Evolutionary conservation across 1,140 invertebrate genomes (phyloP), one percentile per base, ranked within the genome.

Genomic region (Teleopsis dalmanni): DNA sequence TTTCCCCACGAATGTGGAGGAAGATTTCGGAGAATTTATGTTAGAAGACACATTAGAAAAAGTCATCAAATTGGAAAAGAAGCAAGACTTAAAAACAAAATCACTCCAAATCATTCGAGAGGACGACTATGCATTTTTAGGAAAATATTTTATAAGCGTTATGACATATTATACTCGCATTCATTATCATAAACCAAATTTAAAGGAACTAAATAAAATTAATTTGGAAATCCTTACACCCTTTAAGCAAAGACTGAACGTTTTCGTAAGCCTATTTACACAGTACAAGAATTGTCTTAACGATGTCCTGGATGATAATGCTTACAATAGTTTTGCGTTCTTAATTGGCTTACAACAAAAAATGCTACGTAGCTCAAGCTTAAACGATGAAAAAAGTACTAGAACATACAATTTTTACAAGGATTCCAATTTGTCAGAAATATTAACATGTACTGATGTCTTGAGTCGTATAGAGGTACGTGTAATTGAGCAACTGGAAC

Each of bases 401-500:
- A 11, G 23, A 2, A 18, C n/a, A 9, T 69, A 68, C 46, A 85
- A 98, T 71, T 91, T 96, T 60, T 98, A 99, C 65, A 81, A 80
- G 54, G 88, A 94, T 55, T 69, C 85, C 1, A 88, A 94, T 71
- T 76, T 92, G 1, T 69, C 78, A 0, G 87, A 95, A 73, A 81
- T 86, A 0, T 76, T 82, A 33, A 75, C 81, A 27, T 89, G 89
- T 60, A 66, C 80, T 6, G 76, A 81, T 4, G 67, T 92, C 2
- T 65, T 96, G 27, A 70, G 81, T 11, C 70, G 66, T 37, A 76
- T 95, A 14, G 74, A 77, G 45, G 63, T 71, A 3, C 74, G 77
- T 40, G 80, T 91, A 1, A 63, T 75, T n/a, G 72, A 82, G 31
- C 68, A 96, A n/a, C 67, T 91, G 14, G 60, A 76, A 3, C 80